A percentile compares a stretch with the other conserved stretches of the same genome.
phyloP scores from a whole-genome alignment of 2,888 invertebrate species.

The Volucella zonaria region DNA sequence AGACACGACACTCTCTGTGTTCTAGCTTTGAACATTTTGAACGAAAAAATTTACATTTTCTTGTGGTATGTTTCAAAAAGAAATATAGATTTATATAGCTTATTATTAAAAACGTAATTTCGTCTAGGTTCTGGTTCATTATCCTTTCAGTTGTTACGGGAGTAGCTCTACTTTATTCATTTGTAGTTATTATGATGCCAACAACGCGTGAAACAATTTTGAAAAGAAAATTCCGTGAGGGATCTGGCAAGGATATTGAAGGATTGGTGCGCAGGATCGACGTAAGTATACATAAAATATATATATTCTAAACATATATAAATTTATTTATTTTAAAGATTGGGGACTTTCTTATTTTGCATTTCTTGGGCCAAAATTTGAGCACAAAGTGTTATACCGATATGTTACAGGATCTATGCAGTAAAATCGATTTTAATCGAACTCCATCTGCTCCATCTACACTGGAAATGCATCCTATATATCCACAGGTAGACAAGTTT shows the following conservation, averaged over 20 bases:
- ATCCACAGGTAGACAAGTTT: slow-evolving; percentile 90
- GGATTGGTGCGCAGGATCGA: slow-evolving; percentile 91
- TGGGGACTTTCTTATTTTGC: slow-evolving; percentile 92
- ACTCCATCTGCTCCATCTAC: slow-evolving; percentile 94
- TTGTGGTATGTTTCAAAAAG: slow-evolving; percentile 85
- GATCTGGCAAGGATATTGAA: slow-evolving; percentile 89
- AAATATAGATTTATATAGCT: neutral
- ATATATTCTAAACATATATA: neutral
- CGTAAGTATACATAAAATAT: slow-evolving; percentile 83
- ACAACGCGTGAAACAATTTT: slow-evolving; percentile 91
- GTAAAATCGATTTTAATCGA: slow-evolving; percentile 85
- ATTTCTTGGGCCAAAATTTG: slow-evolving; percentile 93
- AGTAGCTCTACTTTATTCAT: slow-evolving; percentile 90
- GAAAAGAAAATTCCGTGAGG: slow-evolving; percentile 90
- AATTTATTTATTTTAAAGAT: slow-evolving; percentile 84
- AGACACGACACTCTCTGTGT: slow-evolving; percentile 93
- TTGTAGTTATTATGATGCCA: slow-evolving; percentile 90
- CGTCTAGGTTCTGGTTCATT: slow-evolving; percentile 90
- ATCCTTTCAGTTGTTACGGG: slow-evolving; percentile 90
- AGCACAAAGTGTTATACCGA: slow-evolving; percentile 91
- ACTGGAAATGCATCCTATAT: slow-evolving; percentile 92
- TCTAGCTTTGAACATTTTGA: slow-evolving; percentile 94
- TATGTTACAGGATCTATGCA: slow-evolving; percentile 88
- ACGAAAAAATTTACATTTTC: slow-evolving; percentile 96
- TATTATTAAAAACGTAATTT: neutral